Evolutionary conservation across 2,797 vertebrate species (phyloP).

Genomic region (Morelia viridis): DNA sequence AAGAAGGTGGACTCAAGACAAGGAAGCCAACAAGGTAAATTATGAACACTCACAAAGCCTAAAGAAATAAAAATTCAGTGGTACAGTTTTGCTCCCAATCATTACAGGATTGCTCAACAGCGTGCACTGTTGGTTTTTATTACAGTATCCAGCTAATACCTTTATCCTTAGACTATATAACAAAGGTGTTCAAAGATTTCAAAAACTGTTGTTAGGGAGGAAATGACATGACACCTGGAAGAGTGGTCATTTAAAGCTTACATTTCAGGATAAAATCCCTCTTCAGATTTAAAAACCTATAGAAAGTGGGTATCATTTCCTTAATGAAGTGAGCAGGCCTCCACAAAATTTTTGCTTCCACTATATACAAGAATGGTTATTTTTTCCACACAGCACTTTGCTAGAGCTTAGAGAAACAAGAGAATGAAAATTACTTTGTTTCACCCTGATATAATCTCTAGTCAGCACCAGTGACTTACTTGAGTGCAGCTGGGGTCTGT

Average conservation of each 20-base stretch:
- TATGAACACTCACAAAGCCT: constrained; percentile 49
- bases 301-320: constrained; percentile 5
- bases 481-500: constrained; percentile 48
- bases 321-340: constrained; percentile 15
- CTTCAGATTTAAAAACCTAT: background rate
- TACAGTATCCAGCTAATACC: constrained; percentile 26
- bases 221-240: constrained; percentile 15
- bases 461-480: constrained; percentile 52
- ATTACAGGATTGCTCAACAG: constrained; percentile 42
- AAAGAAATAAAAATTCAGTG: background rate
- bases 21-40: constrained; percentile 48
- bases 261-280: constrained; percentile 12
- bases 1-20: constrained; percentile 49
- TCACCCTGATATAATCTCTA: constrained; percentile 10
- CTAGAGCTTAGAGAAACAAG: constrained; percentile 48
- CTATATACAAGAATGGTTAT: constrained; percentile 15
- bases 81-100: constrained; percentile 57
- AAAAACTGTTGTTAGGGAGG: constrained; percentile 25
- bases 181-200: constrained; percentile 22
- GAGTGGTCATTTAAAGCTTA: constrained; percentile 46
- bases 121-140: background rate
- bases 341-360: constrained; percentile 44
- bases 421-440: constrained; percentile 40
- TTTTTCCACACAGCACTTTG: constrained; percentile 28
- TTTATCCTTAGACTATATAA: constrained; percentile 5